These are phyloP conservation scores for Limnephilus lunatus DNA, from an alignment of 2,888 invertebrate species.

Conservation along the genomic window DNA sequence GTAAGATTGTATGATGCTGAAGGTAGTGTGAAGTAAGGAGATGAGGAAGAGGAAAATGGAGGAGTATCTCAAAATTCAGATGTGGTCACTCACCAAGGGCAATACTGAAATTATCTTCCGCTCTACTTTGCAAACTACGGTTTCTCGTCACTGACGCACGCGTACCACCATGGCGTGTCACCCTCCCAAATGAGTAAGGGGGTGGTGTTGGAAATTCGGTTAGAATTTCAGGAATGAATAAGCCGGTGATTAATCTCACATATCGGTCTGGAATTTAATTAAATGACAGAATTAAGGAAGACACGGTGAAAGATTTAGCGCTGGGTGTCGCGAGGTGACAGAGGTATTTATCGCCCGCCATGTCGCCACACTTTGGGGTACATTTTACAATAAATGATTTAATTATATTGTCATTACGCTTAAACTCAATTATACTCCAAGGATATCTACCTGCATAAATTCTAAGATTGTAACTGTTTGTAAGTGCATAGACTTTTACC, in stretches of 20 bases:
- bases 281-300: conserved; percentile 45
- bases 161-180: background rate
- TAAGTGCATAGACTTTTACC: background rate
- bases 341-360: background rate
- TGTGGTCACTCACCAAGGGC: too few relatives aligned
- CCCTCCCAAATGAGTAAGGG: conserved; percentile 29
- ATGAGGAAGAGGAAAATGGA: too few relatives aligned
- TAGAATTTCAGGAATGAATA: conserved; percentile 43
- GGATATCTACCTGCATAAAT: background rate
- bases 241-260: conserved; percentile 45
- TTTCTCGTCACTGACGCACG: background rate
- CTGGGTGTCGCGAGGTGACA: conserved; percentile 11
- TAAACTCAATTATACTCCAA: background rate
- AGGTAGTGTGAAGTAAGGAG: too few relatives aligned
- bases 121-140: background rate
- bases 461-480: too few relatives aligned
- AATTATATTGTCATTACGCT: background rate
- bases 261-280: conserved; percentile 43
- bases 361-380: background rate
- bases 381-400: background rate
- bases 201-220: conserved; percentile 14
- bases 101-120: too few relatives aligned
- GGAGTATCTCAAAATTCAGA: too few relatives aligned
- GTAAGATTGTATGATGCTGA: too few relatives aligned
- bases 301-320: conserved; percentile 32